phyloP scores from a whole-genome alignment of 2,113 vertebrate species.

The Pluvianellus socialis region DNA sequence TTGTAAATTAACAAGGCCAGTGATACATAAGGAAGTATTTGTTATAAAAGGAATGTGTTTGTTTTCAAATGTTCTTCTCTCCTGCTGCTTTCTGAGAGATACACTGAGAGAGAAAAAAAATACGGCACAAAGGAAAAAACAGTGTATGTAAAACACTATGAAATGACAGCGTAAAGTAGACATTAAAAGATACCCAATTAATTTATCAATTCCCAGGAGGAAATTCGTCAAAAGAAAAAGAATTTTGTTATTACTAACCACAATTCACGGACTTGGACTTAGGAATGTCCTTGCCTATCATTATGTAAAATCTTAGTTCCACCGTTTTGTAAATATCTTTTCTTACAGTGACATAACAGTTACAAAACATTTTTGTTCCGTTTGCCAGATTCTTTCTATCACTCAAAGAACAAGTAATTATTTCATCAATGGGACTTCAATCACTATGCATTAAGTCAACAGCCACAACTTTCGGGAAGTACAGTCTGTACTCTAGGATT shows the following conservation, averaged over 20 bases:
- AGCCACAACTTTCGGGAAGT: neutral
- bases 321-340: conserved; percentile 11
- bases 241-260: neutral
- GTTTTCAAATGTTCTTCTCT: neutral
- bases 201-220: neutral
- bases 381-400: neutral
- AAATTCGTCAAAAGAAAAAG: neutral
- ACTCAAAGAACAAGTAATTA: conserved; percentile 4
- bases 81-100: neutral
- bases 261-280: neutral
- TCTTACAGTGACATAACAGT: conserved; percentile 22
- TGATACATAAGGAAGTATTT: neutral
- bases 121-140: neutral
- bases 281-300: neutral
- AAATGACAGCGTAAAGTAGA: neutral
- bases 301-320: conserved; percentile 26
- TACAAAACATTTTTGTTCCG: neutral
- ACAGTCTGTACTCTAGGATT: neutral
- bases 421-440: neutral
- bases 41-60: neutral
- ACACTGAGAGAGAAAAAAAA: neutral
- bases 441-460: neutral
- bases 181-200: neutral
- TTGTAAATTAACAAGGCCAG: neutral
- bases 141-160: neutral